Base-by-base conservation (phyloP, 2,888 invertebrate species). In the Agonopterix heracliana region DNA sequence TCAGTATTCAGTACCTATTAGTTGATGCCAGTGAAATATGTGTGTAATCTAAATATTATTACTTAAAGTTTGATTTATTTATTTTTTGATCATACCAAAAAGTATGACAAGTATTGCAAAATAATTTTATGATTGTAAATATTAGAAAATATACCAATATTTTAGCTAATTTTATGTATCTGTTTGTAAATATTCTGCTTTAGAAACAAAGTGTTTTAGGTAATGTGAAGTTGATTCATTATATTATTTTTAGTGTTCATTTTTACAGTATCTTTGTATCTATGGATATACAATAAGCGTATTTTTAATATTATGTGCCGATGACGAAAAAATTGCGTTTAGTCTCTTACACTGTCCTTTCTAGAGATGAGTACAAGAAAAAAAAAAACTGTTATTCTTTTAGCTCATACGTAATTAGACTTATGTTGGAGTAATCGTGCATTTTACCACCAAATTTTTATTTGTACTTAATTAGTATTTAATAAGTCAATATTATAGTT, bases 391-490 rank as follows among this genome's bases (percentile, higher is more conserved):
- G 17, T 17, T 17, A 26, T 26, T 26, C 7, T 26, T 26, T 26
- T 7, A 26, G 26, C 5, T 26, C 26, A 26, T 26, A 26, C 26
- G 26, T 26, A 26, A 26, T 26, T 26, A 26, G 26, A 3, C 7
- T 26, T 26, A 26, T 26, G 26, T 26, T 26, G 26, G 5, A 26
- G 26, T 26, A 38, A 38, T 38, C 38, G 59, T 71, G 74, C 76
- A 78, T 79, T 80, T 78, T 63, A 70, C 66, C 71, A 76, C 74
- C 74, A 76, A 80, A 75, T 62, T 63, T 55, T 54, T 14, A 14
- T 38, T 61, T 71, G 80, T 81, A 81, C 81, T 81, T 81, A 81
- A 81, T 59, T 76, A 77, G 60, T 13, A 48, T 36, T 49, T 48
- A 41, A 53, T 44, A 48, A 36, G 34, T 26, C 26, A 26, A 51